Conservation (phyloP, 2,888 invertebrate species). For the Synergus japonicus region DNA sequence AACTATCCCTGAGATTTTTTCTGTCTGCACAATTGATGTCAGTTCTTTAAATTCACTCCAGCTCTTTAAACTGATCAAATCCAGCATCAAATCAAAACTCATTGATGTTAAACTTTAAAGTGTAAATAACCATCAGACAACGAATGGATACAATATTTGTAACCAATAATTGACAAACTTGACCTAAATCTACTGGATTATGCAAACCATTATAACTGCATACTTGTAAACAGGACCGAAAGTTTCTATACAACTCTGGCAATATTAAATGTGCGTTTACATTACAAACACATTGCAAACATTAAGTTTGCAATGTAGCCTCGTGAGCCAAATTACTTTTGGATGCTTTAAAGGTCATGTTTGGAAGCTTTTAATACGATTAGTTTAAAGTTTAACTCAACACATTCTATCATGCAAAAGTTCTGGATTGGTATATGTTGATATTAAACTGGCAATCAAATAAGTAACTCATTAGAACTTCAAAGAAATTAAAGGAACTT, state of each 20-base stretch:
- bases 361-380: slow-evolving; percentile 29
- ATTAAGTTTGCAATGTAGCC: slow-evolving; percentile 25
- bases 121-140: not conserved
- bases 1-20: not conserved
- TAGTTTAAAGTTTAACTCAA: slow-evolving; percentile 22
- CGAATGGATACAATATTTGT: not conserved
- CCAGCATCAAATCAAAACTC: not conserved
- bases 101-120: not conserved
- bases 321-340: slow-evolving; percentile 5
- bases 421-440: no score
- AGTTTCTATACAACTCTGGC: slow-evolving; percentile 4
- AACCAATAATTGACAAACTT: slow-evolving; percentile 21
- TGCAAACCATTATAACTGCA: not conserved
- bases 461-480: not conserved
- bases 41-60: no score
- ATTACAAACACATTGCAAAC: no score
- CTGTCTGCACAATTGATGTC: no score
- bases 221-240: slow-evolving; percentile 10
- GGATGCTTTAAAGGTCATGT: slow-evolving; percentile 31
- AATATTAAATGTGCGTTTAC: slow-evolving; percentile 23
- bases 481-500: no score
- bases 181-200: slow-evolving; percentile 14
- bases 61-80: no score
- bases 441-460: not conserved
- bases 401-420: slow-evolving; percentile 1